phyloP scores from a whole-genome alignment of 2,888 invertebrate genomes.

The Stenoptilia bipunctidactyla region DNA sequence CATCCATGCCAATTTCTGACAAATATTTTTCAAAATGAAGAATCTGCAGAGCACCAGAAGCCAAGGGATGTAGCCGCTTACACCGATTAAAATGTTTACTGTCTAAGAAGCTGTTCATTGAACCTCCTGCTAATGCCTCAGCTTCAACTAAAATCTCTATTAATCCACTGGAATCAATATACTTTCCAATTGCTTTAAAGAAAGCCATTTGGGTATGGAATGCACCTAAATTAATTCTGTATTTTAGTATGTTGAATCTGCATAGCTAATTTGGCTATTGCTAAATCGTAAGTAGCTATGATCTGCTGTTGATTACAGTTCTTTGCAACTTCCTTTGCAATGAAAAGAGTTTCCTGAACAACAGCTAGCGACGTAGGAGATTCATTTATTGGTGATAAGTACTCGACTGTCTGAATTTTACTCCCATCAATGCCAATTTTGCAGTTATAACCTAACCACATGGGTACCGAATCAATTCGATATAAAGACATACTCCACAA shows the following conservation, averaged over 20 bases:
- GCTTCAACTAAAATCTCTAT: slow-evolving; percentile 7
- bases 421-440: neutral
- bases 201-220: slow-evolving; percentile 21
- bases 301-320: slow-evolving; percentile 14
- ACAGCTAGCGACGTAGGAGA: slow-evolving; percentile 20
- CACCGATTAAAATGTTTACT: slow-evolving; percentile 26
- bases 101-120: slow-evolving; percentile 21
- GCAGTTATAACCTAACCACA: neutral
- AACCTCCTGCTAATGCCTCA: slow-evolving; percentile 8
- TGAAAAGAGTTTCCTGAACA: slow-evolving; percentile 21
- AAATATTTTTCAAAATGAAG: slow-evolving; percentile 14
- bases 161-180: slow-evolving; percentile 7
- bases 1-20: too few relatives aligned
- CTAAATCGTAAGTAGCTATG: slow-evolving; percentile 14
- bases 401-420: neutral
- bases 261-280: slow-evolving; percentile 9
- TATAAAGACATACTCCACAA: neutral
- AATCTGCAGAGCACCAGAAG: slow-evolving; percentile 12
- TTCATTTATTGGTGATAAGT: neutral
- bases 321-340: slow-evolving; percentile 14
- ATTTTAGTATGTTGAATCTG: slow-evolving; percentile 10
- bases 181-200: slow-evolving; percentile 18
- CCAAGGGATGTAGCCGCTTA: slow-evolving; percentile 16
- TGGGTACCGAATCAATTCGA: neutral
- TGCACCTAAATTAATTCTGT: slow-evolving; percentile 19